Evolutionary conservation across 2,797 vertebrate species (phyloP).

Genomic region (Etheostoma perlongum): DNA sequence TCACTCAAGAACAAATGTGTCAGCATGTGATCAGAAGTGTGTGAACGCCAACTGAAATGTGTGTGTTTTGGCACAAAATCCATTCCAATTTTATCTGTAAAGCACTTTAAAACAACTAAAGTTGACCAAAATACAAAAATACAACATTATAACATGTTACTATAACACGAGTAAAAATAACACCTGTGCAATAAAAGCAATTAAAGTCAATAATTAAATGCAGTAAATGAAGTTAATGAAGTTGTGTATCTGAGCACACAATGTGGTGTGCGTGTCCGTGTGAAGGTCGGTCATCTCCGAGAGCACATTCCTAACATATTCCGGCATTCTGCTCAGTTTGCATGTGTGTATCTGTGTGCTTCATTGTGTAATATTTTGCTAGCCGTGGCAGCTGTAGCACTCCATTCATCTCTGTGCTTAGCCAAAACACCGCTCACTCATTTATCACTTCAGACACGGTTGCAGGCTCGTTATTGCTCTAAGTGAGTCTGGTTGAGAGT

Average conservation of each 20-base stretch:
- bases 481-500: conserved; percentile 44
- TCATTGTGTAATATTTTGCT: conserved; percentile 64
- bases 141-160: too few species aligned
- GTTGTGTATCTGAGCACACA: conserved; percentile 27
- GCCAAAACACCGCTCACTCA: conserved; percentile 40
- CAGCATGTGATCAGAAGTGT: conserved; percentile 41
- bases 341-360: conserved; percentile 45
- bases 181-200: too few species aligned
- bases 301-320: conserved; percentile 75
- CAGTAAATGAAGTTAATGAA: too few species aligned
- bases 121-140: too few species aligned
- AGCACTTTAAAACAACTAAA: too few species aligned
- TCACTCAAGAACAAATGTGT: conserved; percentile 33
- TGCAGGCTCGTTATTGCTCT: conserved; percentile 36
- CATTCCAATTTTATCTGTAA: too few species aligned
- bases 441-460: conserved; percentile 47
- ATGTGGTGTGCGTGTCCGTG: conserved; percentile 44
- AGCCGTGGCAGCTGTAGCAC: conserved; percentile 50
- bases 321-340: conserved; percentile 60
- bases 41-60: conserved; percentile 6
- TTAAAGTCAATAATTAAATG: too few species aligned
- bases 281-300: conserved; percentile 58
- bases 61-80: conserved; percentile 34
- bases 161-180: too few species aligned
- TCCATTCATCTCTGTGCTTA: conserved; percentile 60